Evolutionary conservation across 2,797 vertebrate genomes (phyloP).

Genomic region (Vireo griseus): DNA sequence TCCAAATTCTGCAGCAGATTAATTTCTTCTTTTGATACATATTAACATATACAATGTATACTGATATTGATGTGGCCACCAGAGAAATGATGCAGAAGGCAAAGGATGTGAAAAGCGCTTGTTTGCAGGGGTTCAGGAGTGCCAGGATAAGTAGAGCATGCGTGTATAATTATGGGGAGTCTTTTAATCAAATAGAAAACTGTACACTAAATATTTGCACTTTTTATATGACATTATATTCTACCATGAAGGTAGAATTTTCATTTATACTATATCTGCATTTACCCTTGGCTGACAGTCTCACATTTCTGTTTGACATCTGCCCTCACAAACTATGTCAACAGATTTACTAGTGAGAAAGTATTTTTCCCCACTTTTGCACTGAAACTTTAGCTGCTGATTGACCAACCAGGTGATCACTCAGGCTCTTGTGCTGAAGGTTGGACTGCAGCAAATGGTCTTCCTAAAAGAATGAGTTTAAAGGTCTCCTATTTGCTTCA

Average conservation of each 20-base stretch:
- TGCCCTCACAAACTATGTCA: background rate
- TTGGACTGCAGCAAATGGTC: background rate
- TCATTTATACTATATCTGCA: fast-evolving
- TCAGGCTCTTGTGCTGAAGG: background rate
- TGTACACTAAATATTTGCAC: background rate
- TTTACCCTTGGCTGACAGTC: background rate
- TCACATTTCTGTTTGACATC: background rate
- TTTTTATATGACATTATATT: background rate
- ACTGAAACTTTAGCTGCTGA: background rate
- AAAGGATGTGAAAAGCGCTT: background rate
- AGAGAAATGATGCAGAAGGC: background rate
- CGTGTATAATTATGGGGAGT: background rate
- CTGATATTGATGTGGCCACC: background rate
- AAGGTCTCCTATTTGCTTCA: background rate
- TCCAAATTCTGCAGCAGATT: background rate
- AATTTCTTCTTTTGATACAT: background rate
- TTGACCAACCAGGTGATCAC: background rate
- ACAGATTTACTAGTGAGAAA: background rate
- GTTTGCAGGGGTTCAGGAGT: background rate
- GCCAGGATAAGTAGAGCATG: background rate
- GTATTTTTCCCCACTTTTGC: background rate
- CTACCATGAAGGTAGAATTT: background rate
- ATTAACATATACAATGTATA: background rate
- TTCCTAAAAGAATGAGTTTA: background rate
- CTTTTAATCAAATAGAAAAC: background rate